Evolutionary conservation across 2,888 invertebrate species (phyloP), one percentile per base, ranked within the genome.

Genomic region (Tipula helvola): DNA sequence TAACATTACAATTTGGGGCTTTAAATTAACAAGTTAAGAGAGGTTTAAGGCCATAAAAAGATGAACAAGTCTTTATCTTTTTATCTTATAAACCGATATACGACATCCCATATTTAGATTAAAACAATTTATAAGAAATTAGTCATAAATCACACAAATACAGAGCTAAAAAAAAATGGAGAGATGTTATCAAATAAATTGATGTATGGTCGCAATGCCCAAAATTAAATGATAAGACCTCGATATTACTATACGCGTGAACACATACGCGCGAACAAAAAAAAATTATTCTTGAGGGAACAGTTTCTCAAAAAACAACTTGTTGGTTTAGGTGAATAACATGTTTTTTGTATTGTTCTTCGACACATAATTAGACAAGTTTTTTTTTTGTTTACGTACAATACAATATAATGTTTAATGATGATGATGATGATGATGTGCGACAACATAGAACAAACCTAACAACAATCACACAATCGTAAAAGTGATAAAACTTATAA

Each of bases 401-500:
- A 71, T 18, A 28, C 71, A 71, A 71, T 71, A 28, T n/a, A 52
- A 52, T 71, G 71, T 28, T 71, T 57, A 57, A 71, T 71, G 71
- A 71, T 71, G 28, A 71, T 71, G 52, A 28, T 28, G 28, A 28
- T 28, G 28, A 28, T 28, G 28, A 28, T 28, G 28, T 28, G 47
- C 57, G 57, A 57, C 57, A 57, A 57, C 57, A 18, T 18, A 57
- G 18, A 5, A 71, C 28, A 71, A 71, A 71, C 71, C 71, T 71
- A 71, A 12, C 71, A 71, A 71, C 71, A 71, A 71, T 71, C 71
- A 28, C 28, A 71, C 71, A 71, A 71, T 71, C 71, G 71, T 71
- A 71, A 71, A 71, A 71, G 71, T 71, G 71, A 71, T 71, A 71
- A 71, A 71, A 71, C 71, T 71, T 71, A 71, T 71, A 71, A 71